Base-by-base conservation (phyloP, 2,888 invertebrate genomes). In the Trichogramma dendrolimi region DNA sequence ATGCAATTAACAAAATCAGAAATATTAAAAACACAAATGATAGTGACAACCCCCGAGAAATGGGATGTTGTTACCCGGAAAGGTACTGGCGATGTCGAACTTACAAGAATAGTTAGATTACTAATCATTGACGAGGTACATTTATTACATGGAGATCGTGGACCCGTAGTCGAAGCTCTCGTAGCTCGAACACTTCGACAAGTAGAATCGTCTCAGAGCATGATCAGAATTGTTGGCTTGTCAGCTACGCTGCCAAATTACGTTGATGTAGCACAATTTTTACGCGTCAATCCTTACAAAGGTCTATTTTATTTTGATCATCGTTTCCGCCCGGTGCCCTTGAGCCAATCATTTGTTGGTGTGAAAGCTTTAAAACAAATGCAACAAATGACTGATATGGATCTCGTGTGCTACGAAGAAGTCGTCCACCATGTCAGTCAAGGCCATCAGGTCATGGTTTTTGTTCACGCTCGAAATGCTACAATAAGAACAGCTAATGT, bases 41-140 rank as follows among this genome's bases (percentile, higher is more conserved):
- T 99, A 53, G 94, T 99, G 1, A 95, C 97, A 2, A 99, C 99
- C 0, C 99, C 99, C 0, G 99, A 99, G 80, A 99, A 99, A 75
- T 99, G 99, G 98, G 99, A 99, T 78, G 96, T 99, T 5, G 95
- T 99, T 1, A 98, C 98, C 0, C 84, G 99, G 68, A 99, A 99
- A 79, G 91, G 92, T 11, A 88, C 90, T 40, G 89, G 94, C 6
- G 96, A 96, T 77, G 90, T 93, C 5, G 91, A 92, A 56, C 82
- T 98, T 44, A 90, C 94, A 0, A 91, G 91, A 68, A 85, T 96
- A 60, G 96, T 99, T 0, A 91, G 93, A 71, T 83, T 99, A 39
- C 81, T 99, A 5, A 99, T 99, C 71, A 92, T 96, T 68, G 98
- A 98, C 78, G 98, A 99, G 79, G 96, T 98, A 0, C 97, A 98